Conservation (phyloP, 1,140 invertebrate genomes). For the Papilio aristodemus region DNA sequence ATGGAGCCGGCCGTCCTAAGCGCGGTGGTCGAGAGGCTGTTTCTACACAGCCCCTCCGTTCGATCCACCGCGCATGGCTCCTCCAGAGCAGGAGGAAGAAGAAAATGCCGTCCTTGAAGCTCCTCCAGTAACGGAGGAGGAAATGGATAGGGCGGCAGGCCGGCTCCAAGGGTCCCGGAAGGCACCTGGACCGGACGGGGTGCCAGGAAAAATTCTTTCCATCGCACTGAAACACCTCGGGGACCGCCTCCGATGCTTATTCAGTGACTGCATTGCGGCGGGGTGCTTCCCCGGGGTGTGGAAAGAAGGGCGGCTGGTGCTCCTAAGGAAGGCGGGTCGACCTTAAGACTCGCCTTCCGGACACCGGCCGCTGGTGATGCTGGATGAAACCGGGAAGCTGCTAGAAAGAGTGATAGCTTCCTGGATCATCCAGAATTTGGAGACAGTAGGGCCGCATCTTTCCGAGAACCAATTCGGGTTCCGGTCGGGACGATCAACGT, state of each 20-base stretch:
- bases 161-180: too few relatives aligned
- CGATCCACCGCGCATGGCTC: too few relatives aligned
- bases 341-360: neutral
- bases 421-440: constrained; percentile 35
- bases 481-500: constrained; percentile 18
- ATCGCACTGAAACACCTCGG: too few relatives aligned
- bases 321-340: neutral
- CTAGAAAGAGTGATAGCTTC: neutral
- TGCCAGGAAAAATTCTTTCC: too few relatives aligned
- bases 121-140: too few relatives aligned
- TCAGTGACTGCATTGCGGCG: neutral
- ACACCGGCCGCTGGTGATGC: neutral
- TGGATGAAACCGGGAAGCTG: neutral
- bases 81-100: too few relatives aligned
- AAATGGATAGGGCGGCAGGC: too few relatives aligned
- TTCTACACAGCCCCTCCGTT: too few relatives aligned
- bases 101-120: too few relatives aligned
- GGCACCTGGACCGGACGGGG: too few relatives aligned
- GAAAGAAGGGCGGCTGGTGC: neutral
- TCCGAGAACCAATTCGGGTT: constrained; percentile 37
- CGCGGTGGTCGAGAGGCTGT: too few relatives aligned
- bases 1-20: too few relatives aligned
- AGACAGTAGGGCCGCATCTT: constrained; percentile 35
- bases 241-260: neutral
- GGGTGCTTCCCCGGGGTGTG: neutral